Base-by-base conservation (phyloP, 2,113 vertebrate species). In the Eleginops maclovinus region DNA sequence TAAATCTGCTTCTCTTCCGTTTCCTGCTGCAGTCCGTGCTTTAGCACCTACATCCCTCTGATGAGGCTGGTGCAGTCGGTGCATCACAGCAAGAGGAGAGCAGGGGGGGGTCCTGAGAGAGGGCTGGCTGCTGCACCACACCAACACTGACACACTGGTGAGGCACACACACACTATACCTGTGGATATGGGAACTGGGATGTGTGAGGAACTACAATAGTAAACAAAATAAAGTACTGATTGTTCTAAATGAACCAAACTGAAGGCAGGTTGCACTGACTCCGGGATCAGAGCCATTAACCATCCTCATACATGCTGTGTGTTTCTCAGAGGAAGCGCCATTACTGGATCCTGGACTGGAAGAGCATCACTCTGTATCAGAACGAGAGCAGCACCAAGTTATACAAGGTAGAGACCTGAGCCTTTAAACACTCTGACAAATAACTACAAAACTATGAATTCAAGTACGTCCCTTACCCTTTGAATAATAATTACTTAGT, bases 31-130 rank as follows among this genome's bases (percentile, higher is more conserved):
- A 93, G 94, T 58, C 91, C 91, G 0, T 94, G 91, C 56, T 94
- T 94, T 88, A 93, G 92, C 92, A 94, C 76, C 86, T 82, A 93
- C 88, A 94, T 95, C 72, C 94, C 94, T 3, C 78, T 95, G 85
- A 95, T 94, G 94, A 84, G 94, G 54, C 86, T 95, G 12, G 89
- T 94, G 16, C 94, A 95, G 81, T 93, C 94, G 6, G 82, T 94
- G 44, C 88, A 86, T 50, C 94, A 94, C 72, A 77, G 51, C 7
- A 95, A 94, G 77, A 89, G 86, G 22, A 85, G 84, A 63, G 69
- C 19, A 2, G 93, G 87, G 2, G 82, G 76, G 3, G 85, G 31
- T 93, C 43, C 64, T 94, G 53, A 91, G 79, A 50, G 93, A 92
- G 53, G 94, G 93, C 15, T 95, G 93, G 94, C 83, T 95, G 75